phyloP scores from a whole-genome alignment of 2,888 invertebrate genomes.

The Philhelius pedissequus region DNA sequence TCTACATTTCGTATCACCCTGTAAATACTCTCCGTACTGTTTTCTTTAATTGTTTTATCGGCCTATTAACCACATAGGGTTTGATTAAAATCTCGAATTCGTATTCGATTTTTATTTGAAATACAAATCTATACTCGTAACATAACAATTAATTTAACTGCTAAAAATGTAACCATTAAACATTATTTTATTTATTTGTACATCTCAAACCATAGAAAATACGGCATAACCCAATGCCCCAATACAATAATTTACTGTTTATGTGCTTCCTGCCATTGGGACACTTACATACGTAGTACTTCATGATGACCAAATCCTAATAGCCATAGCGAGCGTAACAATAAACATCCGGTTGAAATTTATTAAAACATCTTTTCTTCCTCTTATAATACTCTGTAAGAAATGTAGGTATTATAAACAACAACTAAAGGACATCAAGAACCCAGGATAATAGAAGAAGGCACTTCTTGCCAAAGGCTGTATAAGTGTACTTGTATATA shows the following conservation, averaged over 20 bases:
- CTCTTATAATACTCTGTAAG: neutral
- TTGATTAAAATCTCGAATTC: too few relatives aligned
- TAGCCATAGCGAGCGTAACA: conserved; percentile 22
- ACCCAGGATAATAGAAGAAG: neutral
- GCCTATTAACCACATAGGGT: too few relatives aligned
- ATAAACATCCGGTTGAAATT: conserved; percentile 48
- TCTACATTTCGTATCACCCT: too few relatives aligned
- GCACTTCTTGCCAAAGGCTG: neutral
- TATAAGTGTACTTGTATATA: neutral
- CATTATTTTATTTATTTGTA: too few relatives aligned
- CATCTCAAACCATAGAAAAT: too few relatives aligned
- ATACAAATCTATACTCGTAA: too few relatives aligned
- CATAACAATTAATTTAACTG: too few relatives aligned
- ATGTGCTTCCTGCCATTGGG: neutral
- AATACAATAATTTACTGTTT: neutral
- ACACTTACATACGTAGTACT: conserved; percentile 14
- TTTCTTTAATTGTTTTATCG: too few relatives aligned
- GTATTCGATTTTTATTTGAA: too few relatives aligned
- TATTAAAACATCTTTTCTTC: conserved; percentile 41
- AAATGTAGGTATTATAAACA: neutral
- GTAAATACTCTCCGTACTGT: too few relatives aligned
- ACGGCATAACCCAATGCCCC: too few relatives aligned
- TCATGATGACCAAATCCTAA: conserved; percentile 42
- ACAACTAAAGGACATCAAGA: neutral
- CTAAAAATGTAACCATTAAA: too few relatives aligned